Conservation (phyloP, 2,113 vertebrate genomes). For the Turdus rufiventris region DNA sequence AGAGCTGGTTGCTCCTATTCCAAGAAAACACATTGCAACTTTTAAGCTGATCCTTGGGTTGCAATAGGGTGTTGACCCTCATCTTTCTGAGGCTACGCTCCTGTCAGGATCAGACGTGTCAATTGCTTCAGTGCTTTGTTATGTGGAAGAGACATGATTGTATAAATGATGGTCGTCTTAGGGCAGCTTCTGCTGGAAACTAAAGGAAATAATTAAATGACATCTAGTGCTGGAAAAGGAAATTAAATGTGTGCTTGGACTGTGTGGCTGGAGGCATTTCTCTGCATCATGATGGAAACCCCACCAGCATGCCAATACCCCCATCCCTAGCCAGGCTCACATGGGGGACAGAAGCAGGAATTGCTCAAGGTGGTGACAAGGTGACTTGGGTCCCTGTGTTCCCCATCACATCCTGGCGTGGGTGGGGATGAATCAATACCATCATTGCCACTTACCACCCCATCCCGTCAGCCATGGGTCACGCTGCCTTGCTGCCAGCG, state of each 20-base stretch:
- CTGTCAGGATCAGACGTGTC: background rate
- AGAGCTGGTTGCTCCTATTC: background rate
- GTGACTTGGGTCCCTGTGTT: background rate
- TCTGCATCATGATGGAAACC: background rate
- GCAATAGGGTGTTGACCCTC: background rate
- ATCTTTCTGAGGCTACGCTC: background rate
- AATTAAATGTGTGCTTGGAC: background rate
- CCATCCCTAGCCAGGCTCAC: background rate
- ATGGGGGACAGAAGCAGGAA: background rate
- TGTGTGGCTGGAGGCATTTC: background rate
- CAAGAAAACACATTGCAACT: background rate
- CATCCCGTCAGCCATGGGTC: background rate
- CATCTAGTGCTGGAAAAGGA: background rate
- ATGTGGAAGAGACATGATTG: background rate
- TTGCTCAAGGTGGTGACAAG: background rate
- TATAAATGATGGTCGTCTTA: background rate
- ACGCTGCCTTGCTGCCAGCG: background rate
- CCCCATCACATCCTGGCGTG: conserved; percentile 51
- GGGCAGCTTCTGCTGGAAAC: background rate
- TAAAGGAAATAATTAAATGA: background rate
- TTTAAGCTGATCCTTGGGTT: background rate
- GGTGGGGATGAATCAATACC: background rate
- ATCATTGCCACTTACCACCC: background rate
- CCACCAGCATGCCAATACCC: background rate
- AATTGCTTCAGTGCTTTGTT: background rate